These are phyloP conservation scores for Aphidoletes aphidimyza DNA, from an alignment of 2,888 invertebrate genomes.

Conservation along the genomic window DNA sequence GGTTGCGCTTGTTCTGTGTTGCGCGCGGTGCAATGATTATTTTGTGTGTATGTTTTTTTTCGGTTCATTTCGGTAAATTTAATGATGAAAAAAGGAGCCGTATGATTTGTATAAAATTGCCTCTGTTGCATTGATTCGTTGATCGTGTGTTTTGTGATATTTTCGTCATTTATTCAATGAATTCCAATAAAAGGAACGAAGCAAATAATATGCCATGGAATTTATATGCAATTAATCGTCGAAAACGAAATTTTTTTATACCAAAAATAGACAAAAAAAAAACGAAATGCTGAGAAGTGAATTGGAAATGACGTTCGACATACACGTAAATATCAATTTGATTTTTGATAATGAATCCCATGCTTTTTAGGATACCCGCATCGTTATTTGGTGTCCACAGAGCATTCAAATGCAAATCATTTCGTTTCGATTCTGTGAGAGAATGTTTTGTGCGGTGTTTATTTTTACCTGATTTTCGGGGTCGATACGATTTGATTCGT, in stretches of 20 bases:
- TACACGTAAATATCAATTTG: constrained; percentile 7
- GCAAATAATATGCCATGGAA: constrained; percentile 38
- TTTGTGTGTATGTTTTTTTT: background rate
- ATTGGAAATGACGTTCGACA: constrained; percentile 7
- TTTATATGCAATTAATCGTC: constrained; percentile 41
- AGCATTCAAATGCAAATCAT: background rate
- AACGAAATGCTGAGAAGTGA: background rate
- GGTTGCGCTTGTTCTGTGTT: no score
- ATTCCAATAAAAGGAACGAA: background rate
- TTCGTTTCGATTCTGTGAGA: no score
- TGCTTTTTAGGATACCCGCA: no score
- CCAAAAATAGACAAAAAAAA: constrained; percentile 31
- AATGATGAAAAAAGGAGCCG: background rate
- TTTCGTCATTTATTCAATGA: background rate
- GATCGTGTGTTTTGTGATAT: background rate
- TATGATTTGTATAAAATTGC: no score
- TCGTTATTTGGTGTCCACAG: no score
- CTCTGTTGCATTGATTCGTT: constrained; percentile 19
- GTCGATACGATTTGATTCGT: background rate
- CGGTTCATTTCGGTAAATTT: no score
- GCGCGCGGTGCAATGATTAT: background rate
- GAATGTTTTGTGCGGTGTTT: background rate
- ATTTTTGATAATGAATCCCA: background rate
- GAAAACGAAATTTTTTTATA: constrained; percentile 20
- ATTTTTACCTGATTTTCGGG: background rate